These are phyloP conservation scores for Bombus pascuorum DNA, from an alignment of 1,140 invertebrate genomes.

Conservation along the genomic window DNA sequence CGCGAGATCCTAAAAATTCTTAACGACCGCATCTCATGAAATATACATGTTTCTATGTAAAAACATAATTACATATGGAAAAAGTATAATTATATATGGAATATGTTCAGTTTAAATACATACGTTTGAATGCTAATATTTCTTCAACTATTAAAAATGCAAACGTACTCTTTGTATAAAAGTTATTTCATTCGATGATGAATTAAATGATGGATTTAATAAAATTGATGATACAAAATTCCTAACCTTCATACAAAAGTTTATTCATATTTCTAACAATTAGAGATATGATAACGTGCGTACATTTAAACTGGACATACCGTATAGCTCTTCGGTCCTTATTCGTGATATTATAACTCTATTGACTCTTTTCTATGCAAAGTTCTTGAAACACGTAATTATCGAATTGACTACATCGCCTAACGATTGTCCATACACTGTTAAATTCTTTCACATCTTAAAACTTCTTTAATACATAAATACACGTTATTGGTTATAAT, in stretches of 20 bases:
- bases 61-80: too few species aligned
- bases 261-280: not conserved
- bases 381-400: not conserved
- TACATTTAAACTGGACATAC: not conserved
- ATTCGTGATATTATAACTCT: not conserved
- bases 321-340: not conserved
- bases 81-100: too few species aligned
- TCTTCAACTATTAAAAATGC: too few species aligned
- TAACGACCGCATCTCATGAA: too few species aligned
- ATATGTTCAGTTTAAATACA: too few species aligned
- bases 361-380: not conserved
- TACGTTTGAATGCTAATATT: too few species aligned
- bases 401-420: not conserved
- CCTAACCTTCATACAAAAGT: not conserved
- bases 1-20: too few species aligned
- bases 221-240: conserved; percentile 71
- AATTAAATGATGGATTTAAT: conserved; percentile 33
- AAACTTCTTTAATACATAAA: too few species aligned
- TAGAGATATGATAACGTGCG: not conserved
- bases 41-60: too few species aligned
- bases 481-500: not conserved
- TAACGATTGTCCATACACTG: too few species aligned
- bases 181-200: too few species aligned
- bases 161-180: too few species aligned
- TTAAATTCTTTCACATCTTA: not conserved